Conservation (phyloP, 2,113 vertebrate species). For the Pantherophis guttatus region DNA sequence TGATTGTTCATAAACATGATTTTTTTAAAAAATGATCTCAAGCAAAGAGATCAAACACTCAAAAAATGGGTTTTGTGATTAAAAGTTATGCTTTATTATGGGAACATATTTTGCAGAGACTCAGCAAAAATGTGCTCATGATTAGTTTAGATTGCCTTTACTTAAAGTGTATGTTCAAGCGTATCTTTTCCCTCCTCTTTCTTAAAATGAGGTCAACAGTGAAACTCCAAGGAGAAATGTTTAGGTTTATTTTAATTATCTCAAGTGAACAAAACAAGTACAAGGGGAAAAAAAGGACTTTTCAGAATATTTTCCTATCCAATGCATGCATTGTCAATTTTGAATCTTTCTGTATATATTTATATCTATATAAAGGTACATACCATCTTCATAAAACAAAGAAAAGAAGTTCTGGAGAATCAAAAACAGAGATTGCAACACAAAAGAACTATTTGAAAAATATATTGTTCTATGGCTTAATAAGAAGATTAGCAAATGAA, state of each 20-base stretch:
- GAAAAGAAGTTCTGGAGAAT: neutral
- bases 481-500: slow-evolving; percentile 1
- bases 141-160: slow-evolving; percentile 18
- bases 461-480: neutral
- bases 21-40: neutral
- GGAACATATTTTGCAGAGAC: slow-evolving; percentile 40
- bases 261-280: neutral
- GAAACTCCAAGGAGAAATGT: neutral
- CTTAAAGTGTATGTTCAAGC: slow-evolving; percentile 22
- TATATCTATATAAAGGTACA: neutral
- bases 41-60: slow-evolving; percentile 27
- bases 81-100: slow-evolving; percentile 50
- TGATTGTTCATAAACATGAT: slow-evolving; percentile 36
- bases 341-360: neutral
- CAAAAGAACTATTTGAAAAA: neutral
- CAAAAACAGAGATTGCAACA: neutral
- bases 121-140: slow-evolving; percentile 42
- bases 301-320: neutral
- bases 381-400: slow-evolving; percentile 7
- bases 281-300: neutral
- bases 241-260: neutral
- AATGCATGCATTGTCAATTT: neutral
- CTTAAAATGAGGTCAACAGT: neutral
- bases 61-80: slow-evolving; percentile 44
- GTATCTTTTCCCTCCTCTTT: neutral